A percentile compares a stretch with the other conserved stretches of the same genome.
These are phyloP conservation scores for Agapostemon virescens DNA, from an alignment of 2,888 invertebrate genomes.

Conservation along the genomic window DNA sequence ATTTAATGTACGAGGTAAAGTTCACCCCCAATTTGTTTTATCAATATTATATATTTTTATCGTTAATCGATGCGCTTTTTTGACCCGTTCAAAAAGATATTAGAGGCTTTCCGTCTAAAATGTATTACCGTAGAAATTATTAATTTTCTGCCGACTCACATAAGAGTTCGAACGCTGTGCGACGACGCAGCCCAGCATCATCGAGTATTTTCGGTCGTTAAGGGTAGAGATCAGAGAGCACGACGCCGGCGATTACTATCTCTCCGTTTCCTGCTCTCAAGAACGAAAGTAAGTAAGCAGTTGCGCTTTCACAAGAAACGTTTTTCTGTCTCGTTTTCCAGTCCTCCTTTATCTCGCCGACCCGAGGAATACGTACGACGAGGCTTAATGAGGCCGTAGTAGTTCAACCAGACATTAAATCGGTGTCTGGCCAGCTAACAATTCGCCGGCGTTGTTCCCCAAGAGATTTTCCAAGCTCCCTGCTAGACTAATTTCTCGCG, in stretches of 20 bases:
- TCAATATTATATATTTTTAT: no score
- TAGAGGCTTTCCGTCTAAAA: no score
- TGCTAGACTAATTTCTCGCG: slow-evolving; percentile 39
- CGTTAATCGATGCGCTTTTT: no score
- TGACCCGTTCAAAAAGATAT: no score
- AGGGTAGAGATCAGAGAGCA: slow-evolving; percentile 43
- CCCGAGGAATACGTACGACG: slow-evolving; percentile 58
- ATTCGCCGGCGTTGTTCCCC: slow-evolving; percentile 51
- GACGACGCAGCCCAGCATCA: slow-evolving; percentile 40
- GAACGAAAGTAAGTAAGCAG: slow-evolving; percentile 59
- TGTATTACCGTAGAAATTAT: no score
- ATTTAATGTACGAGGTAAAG: no score
- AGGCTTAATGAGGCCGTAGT: slow-evolving; percentile 69
- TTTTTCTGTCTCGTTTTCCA: slow-evolving; percentile 55
- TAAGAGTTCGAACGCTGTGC: no score
- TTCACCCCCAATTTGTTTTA: no score
- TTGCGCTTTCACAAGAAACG: slow-evolving; percentile 63
- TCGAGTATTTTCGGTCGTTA: slow-evolving; percentile 65
- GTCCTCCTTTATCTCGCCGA: slow-evolving; percentile 52
- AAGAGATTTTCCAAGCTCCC: slow-evolving; percentile 47
- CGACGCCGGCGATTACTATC: slow-evolving; percentile 65
- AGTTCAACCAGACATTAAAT: slow-evolving; percentile 70
- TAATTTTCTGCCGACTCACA: no score
- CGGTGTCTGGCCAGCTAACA: slow-evolving; percentile 64
- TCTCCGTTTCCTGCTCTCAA: slow-evolving; percentile 64